Percentiles rank a stretch among this genome's conserved stretches.
phyloP scores from a whole-genome alignment of 2,797 vertebrate genomes.

The Nannoperca australis region DNA sequence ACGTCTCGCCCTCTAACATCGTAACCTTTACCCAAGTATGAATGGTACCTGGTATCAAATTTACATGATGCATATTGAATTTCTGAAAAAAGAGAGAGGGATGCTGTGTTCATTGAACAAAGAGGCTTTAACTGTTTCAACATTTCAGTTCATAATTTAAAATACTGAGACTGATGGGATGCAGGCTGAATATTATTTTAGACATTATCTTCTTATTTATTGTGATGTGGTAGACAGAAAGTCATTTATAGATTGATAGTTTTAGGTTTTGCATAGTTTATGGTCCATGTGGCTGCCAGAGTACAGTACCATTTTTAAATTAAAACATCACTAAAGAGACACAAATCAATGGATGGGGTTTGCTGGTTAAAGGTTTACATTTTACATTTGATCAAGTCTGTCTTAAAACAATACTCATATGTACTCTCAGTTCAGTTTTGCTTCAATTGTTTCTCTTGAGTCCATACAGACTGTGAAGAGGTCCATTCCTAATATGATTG shows the following conservation, averaged over 20 bases:
- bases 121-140: neutral
- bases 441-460: neutral
- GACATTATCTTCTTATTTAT: too few species aligned
- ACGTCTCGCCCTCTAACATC: slow-evolving; percentile 7
- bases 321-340: slow-evolving; percentile 7
- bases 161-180: neutral
- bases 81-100: neutral
- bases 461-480: neutral
- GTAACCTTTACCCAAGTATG: slow-evolving; percentile 27
- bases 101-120: neutral
- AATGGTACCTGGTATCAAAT: slow-evolving; percentile 20
- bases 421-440: neutral
- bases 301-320: slow-evolving; percentile 9
- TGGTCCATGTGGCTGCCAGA: neutral
- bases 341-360: neutral
- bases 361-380: slow-evolving; percentile 1
- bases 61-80: neutral
- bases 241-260: neutral
- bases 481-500: neutral
- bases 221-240: neutral
- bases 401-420: slow-evolving; percentile 4
- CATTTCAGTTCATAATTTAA: neutral
- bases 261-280: neutral
- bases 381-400: neutral
- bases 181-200: neutral